Evolutionary conservation across 2,113 vertebrate species (phyloP).

Genomic region (Aegithalos caudatus): DNA sequence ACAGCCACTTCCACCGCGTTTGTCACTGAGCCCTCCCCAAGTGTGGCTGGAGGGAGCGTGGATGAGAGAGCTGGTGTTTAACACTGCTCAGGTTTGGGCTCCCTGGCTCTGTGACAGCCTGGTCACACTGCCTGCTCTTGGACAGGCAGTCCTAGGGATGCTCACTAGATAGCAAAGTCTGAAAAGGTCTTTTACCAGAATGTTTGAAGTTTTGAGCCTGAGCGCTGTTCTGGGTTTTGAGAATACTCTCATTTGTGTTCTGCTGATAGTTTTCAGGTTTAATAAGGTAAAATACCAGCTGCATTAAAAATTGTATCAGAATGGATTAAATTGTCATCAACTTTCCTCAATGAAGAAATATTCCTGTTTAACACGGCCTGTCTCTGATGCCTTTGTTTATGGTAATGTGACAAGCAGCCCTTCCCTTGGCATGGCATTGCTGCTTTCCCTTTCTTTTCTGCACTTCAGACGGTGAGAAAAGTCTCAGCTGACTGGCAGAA

Average conservation of each 20-base stretch:
- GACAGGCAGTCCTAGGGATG: not conserved
- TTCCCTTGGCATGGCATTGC: not conserved
- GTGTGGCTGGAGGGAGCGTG: accelerated
- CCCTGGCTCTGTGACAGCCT: not conserved
- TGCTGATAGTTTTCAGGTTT: not conserved
- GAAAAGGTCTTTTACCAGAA: not conserved
- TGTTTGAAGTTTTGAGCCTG: not conserved
- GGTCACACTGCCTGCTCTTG: not conserved
- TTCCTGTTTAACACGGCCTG: not conserved
- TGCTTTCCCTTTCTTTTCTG: not conserved
- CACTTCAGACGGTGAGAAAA: not conserved
- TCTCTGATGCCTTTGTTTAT: not conserved
- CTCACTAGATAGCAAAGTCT: not conserved
- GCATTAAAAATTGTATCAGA: not conserved
- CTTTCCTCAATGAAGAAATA: not conserved
- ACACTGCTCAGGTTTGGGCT: not conserved
- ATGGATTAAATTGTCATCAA: not conserved
- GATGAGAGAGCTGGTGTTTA: not conserved
- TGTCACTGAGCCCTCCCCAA: not conserved
- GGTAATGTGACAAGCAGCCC: not conserved
- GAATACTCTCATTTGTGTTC: not conserved
- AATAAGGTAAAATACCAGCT: not conserved
- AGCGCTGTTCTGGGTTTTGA: not conserved
- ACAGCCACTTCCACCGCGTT: accelerated
- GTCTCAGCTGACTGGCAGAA: not conserved